These are phyloP conservation scores for Drosophila greeni DNA, from an alignment of 2,888 invertebrate genomes.

Conservation along the genomic window DNA sequence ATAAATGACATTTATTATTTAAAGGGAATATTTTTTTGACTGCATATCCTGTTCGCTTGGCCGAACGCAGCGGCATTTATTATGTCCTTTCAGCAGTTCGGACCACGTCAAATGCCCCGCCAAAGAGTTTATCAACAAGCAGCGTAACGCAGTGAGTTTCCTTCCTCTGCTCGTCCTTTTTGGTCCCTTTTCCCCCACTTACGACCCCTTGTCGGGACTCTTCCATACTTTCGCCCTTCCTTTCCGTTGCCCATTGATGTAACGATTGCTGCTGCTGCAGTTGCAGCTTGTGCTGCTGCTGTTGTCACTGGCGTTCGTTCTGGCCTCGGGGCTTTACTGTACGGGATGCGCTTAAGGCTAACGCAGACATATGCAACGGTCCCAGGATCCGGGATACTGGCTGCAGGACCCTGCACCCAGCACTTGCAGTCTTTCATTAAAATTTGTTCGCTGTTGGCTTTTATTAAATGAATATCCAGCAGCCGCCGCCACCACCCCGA, in stretches of 20 bases:
- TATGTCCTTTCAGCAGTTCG: constrained; percentile 64
- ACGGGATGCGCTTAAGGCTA: constrained; percentile 27
- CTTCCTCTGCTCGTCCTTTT: constrained; percentile 7
- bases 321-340: constrained; percentile 12
- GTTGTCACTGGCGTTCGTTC: constrained; percentile 23
- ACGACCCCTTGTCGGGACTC: background rate
- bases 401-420: constrained; percentile 29
- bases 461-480: constrained; percentile 69
- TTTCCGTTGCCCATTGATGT: constrained; percentile 21
- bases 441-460: constrained; percentile 65
- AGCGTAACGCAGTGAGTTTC: constrained; percentile 31
- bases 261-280: constrained; percentile 30
- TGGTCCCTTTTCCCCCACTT: background rate
- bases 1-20: background rate
- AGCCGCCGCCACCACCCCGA: constrained; percentile 25
- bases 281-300: constrained; percentile 15
- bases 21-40: constrained; percentile 51
- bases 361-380: constrained; percentile 34
- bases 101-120: constrained; percentile 56
- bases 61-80: constrained; percentile 53
- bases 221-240: constrained; percentile 11
- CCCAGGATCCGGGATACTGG: constrained; percentile 11
- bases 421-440: constrained; percentile 65
- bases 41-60: constrained; percentile 14
- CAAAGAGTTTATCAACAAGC: constrained; percentile 67